Percentiles rank a stretch among this genome's conserved stretches.
Conservation (phyloP, 2,888 invertebrate genomes). For the Alloscopus bannaensis region DNA sequence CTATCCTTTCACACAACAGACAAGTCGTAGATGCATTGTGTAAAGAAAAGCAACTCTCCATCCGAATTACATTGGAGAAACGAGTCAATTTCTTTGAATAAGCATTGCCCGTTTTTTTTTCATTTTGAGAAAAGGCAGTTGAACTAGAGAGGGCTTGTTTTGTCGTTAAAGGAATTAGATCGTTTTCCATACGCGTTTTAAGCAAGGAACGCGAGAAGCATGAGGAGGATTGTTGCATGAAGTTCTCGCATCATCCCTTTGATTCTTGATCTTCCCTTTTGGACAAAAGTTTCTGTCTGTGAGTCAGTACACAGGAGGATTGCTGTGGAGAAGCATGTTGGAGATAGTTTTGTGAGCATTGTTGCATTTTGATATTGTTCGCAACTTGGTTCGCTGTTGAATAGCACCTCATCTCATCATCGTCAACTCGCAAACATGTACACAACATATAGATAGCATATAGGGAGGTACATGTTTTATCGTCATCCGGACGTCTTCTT, state of each 20-base stretch:
- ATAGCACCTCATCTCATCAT: constrained; percentile 49
- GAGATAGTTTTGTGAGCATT: constrained; percentile 1
- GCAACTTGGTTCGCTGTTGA: constrained; percentile 33
- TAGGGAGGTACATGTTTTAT: constrained; percentile 3
- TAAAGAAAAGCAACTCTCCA: too few relatives aligned
- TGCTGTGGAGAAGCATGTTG: too few relatives aligned
- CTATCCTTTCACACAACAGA: too few relatives aligned
- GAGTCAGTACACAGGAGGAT: too few relatives aligned
- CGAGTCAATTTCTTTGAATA: too few relatives aligned
- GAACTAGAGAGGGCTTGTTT: constrained; percentile 21
- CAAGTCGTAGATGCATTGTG: too few relatives aligned
- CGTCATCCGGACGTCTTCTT: constrained; percentile 22
- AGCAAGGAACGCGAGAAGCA: constrained; percentile 9
- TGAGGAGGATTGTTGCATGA: background rate
- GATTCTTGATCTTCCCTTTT: background rate
- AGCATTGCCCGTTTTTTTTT: too few relatives aligned
- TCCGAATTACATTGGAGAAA: too few relatives aligned
- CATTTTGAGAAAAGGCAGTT: constrained; percentile 7
- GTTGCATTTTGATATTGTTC: constrained; percentile 23
- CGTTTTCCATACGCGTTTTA: constrained; percentile 15
- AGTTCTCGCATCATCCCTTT: constrained; percentile 11
- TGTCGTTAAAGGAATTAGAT: constrained; percentile 35
- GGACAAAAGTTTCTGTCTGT: too few relatives aligned
- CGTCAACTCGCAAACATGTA: background rate
- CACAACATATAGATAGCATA: background rate